Conservation (phyloP, 2,797 vertebrate genomes). For the Morus bassanus region DNA sequence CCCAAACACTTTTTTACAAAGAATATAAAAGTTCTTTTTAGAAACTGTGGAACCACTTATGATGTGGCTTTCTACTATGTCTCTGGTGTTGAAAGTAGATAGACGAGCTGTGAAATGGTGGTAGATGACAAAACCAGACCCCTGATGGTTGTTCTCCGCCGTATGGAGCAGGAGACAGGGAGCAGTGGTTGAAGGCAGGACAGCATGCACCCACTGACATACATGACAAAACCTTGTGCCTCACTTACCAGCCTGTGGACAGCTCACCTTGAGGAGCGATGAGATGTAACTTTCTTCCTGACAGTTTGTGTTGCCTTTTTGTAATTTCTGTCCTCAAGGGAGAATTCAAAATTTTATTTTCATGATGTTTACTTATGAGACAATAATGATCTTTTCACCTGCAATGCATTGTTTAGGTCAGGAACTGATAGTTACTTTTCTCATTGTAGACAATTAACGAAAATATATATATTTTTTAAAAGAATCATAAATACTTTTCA, state of each 20-base stretch:
- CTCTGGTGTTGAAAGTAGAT: background rate
- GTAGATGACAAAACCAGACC: background rate
- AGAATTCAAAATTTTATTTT: background rate
- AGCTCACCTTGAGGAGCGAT: background rate
- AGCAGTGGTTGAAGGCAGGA: background rate
- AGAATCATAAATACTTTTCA: background rate
- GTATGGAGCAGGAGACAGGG: rapidly evolving
- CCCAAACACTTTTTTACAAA: background rate
- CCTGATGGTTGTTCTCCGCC: background rate
- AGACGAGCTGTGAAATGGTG: background rate
- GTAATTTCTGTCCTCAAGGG: background rate
- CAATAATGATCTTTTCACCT: background rate
- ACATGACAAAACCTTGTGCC: background rate
- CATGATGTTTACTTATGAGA: background rate
- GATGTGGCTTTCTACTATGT: background rate
- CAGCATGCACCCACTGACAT: background rate
- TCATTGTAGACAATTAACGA: background rate
- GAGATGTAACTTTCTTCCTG: background rate
- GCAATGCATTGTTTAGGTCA: background rate
- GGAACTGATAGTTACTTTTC: background rate
- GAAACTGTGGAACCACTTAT: background rate
- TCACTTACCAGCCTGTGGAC: background rate
- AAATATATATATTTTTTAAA: background rate
- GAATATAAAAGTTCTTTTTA: background rate
- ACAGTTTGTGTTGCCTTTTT: background rate